phyloP scores from a whole-genome alignment of 2,888 invertebrate species.

The Brachyptera risi region DNA sequence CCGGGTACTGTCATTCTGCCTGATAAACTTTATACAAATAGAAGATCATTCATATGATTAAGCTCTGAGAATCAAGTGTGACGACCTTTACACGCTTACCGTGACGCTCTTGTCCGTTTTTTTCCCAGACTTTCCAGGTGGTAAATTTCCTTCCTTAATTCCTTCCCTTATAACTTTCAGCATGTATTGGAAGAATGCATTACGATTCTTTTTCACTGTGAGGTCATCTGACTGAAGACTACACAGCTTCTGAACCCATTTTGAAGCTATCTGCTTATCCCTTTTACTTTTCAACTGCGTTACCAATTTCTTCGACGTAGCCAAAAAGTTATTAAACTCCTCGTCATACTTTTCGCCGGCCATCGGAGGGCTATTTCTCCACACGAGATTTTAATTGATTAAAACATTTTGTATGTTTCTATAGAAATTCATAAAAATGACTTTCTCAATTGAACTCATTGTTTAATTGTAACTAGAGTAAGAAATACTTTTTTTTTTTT shows the following conservation, averaged over 20 bases:
- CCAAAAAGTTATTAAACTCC: constrained; percentile 50
- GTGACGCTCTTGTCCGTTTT: not conserved
- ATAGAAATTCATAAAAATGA: too few relatives aligned
- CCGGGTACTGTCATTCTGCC: too few relatives aligned
- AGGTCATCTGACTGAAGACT: constrained; percentile 46
- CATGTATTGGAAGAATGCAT: constrained; percentile 52
- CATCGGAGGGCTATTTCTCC: too few relatives aligned
- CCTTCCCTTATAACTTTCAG: constrained; percentile 37
- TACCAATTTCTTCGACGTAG: constrained; percentile 46
- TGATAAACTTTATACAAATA: too few relatives aligned
- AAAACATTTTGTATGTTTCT: too few relatives aligned
- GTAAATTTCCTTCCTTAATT: constrained; percentile 13
- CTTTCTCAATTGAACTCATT: too few relatives aligned
- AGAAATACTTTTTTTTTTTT: too few relatives aligned
- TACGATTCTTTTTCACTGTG: constrained; percentile 51
- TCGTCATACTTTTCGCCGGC: constrained; percentile 46
- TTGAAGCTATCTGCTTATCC: constrained; percentile 47
- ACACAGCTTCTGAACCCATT: constrained; percentile 47
- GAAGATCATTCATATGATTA: not conserved
- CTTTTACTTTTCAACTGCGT: constrained; percentile 43
- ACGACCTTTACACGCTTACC: not conserved
- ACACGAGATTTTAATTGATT: too few relatives aligned
- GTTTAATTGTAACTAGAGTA: too few relatives aligned
- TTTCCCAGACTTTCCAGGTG: not conserved
- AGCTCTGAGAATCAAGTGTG: not conserved